phyloP scores from a whole-genome alignment of 2,888 invertebrate species.

The Drepanosiphum platanoidis region DNA sequence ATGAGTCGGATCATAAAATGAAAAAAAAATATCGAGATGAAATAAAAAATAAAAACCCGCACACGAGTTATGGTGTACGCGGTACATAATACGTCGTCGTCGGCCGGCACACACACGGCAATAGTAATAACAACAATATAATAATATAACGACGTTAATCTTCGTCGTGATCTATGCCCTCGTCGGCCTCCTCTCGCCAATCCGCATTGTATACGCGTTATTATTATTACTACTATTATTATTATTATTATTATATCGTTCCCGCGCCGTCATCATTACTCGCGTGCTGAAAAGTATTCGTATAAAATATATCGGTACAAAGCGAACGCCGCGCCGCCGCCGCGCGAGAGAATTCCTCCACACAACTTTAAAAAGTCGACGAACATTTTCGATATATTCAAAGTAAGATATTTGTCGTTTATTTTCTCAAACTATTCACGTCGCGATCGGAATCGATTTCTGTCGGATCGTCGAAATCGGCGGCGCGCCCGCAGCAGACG shows the following conservation, averaged over 20 bases:
- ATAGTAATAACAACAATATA: not conserved
- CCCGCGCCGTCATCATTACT: not conserved
- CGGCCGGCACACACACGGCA: not conserved
- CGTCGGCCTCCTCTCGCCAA: not conserved
- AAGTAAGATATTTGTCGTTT: no score
- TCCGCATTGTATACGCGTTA: not conserved
- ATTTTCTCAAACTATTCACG: no score
- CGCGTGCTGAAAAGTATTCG: not conserved
- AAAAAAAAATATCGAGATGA: no score
- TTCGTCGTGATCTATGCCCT: conserved; percentile 29
- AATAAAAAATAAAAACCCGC: conserved; percentile 1
- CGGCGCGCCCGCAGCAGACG: no score
- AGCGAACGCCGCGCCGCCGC: no score
- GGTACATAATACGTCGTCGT: not conserved
- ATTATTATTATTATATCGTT: not conserved
- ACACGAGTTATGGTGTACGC: not conserved
- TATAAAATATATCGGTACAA: not conserved
- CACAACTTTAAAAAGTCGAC: no score
- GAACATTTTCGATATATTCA: no score
- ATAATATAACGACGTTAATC: conserved; percentile 14
- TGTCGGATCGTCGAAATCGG: no score
- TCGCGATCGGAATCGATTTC: no score
- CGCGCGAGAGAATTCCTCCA: no score
- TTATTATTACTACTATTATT: not conserved
- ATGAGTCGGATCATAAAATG: no score